These are phyloP conservation scores for Melitaea athalia DNA, from an alignment of 2,888 invertebrate species.

Conservation along the genomic window DNA sequence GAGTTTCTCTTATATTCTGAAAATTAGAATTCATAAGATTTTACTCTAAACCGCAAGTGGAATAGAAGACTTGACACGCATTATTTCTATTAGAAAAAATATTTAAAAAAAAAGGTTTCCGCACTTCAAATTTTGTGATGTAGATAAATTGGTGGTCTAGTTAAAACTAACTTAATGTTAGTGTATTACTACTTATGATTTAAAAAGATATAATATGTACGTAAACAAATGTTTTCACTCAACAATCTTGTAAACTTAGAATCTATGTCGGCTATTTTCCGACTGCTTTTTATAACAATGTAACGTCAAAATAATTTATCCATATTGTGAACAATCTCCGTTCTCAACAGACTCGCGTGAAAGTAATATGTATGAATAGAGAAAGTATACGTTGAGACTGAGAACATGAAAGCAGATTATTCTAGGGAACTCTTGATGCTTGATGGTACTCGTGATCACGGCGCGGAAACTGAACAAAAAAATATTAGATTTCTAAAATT, in stretches of 20 bases:
- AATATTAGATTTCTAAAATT: slow-evolving; percentile 31
- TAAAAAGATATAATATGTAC: not conserved
- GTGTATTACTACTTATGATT: not conserved
- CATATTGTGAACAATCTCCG: slow-evolving; percentile 61
- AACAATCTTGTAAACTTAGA: slow-evolving; percentile 23
- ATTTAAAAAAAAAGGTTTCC: no score
- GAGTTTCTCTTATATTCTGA: no score
- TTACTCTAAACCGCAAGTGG: no score
- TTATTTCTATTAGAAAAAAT: no score
- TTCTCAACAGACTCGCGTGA: slow-evolving; percentile 61
- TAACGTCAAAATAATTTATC: slow-evolving; percentile 52
- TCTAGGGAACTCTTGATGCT: slow-evolving; percentile 22
- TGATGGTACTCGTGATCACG: slow-evolving; percentile 19
- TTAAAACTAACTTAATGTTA: no score
- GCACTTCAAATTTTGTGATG: no score
- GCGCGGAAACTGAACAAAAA: slow-evolving; percentile 22
- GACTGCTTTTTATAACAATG: slow-evolving; percentile 58
- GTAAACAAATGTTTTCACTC: slow-evolving; percentile 13
- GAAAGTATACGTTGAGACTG: slow-evolving; percentile 66
- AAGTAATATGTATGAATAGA: slow-evolving; percentile 74
- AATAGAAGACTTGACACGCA: no score
- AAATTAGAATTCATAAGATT: no score
- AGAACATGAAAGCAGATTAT: slow-evolving; percentile 37
- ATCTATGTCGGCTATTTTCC: slow-evolving; percentile 40
- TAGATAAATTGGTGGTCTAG: no score